These are phyloP conservation scores for Drosophila varians DNA, from an alignment of 1,140 invertebrate genomes.

Conservation along the genomic window DNA sequence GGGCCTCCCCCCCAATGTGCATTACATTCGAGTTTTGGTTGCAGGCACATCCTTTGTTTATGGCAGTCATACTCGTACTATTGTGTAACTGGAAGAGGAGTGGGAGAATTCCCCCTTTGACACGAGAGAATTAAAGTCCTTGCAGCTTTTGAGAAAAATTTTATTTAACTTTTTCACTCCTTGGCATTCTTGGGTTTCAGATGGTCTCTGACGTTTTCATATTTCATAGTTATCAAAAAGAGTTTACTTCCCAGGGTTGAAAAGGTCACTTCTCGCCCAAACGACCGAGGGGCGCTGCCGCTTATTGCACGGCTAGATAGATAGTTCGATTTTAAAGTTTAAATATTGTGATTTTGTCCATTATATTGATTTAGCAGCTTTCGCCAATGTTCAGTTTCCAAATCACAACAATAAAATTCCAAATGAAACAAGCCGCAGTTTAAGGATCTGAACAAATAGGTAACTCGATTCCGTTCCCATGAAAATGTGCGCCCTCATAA, in stretches of 20 bases:
- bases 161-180: background rate
- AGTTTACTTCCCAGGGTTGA: too few species aligned
- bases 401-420: background rate
- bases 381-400: too few species aligned
- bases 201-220: too few species aligned
- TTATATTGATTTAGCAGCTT: too few species aligned
- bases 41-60: constrained; percentile 55
- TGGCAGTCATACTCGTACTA: constrained; percentile 54
- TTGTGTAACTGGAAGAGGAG: constrained; percentile 49
- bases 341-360: too few species aligned
- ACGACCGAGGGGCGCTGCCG: too few species aligned
- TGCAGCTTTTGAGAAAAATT: background rate
- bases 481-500: constrained; percentile 8
- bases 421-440: constrained; percentile 16
- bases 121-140: background rate
- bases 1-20: constrained; percentile 28
- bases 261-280: too few species aligned
- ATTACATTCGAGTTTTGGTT: constrained; percentile 54
- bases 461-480: constrained; percentile 1
- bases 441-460: background rate
- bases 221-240: too few species aligned
- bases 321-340: too few species aligned
- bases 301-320: too few species aligned
- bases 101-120: background rate
- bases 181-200: too few species aligned